Evolutionary conservation across 2,888 invertebrate species (phyloP), one percentile per base, ranked within the genome.

Genomic region (Parascotia fuliginaria): DNA sequence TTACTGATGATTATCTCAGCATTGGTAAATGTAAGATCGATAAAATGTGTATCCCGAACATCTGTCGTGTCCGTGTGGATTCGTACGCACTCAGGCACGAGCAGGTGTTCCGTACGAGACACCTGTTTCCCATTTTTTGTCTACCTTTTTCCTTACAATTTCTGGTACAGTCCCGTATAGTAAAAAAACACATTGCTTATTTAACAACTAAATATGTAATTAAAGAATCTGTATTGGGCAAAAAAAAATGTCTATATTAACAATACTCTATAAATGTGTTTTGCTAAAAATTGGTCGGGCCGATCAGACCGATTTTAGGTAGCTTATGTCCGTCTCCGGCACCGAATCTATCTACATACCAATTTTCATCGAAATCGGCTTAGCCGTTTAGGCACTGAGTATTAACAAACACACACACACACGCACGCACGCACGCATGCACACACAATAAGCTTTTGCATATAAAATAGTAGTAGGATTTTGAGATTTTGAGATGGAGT

Each of bases 81-180:
- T 56, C 55, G 51, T 36, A 24, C 24, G 24, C 7, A 24, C 63
- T 59, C 63, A 50, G 24, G 63, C 58, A 33, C 47, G 52, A 55
- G 85, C 88, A 87, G 88, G 87, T 88, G 88, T 63, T 64, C 60
- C 51, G 45, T 47, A 45, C 42, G 50, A 60, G 73, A 68, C 89
- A 89, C 88, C 89, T 89, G 89, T 87, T 87, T 75, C 72, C 74
- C 68, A 73, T 82, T 89, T 88, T 87, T 86, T 85, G 75, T 77
- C 45, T 63, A 65, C 49, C 65, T 72, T 70, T 70, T 72, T 75
- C 70, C 70, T 66, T 63, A 47, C 47, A 53, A 61, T 50, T 61
- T 61, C 65, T 60, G 57, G 38, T 60, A 58, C 44, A 54, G 60
- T 51, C 48, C 55, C 59, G 56, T 59, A 55, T 53, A 57, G 41